phyloP scores from a whole-genome alignment of 2,888 invertebrate genomes.

The Heteropelma amictum region DNA sequence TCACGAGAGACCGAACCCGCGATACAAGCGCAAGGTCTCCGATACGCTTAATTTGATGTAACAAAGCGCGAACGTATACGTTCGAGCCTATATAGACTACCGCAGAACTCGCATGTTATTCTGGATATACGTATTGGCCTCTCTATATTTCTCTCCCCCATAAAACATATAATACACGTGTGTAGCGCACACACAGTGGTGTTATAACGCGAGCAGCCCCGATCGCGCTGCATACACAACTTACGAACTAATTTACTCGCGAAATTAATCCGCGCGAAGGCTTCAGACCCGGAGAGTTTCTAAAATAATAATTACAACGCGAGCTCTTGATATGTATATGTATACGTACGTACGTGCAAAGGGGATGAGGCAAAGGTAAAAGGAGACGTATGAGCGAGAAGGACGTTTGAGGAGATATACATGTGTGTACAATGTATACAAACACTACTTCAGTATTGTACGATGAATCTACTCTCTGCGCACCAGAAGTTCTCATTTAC shows the following conservation, averaged over 20 bases:
- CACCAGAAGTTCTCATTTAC: constrained; percentile 16
- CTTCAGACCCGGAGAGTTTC: constrained; percentile 62
- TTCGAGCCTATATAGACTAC: constrained; percentile 27
- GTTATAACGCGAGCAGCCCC: constrained; percentile 48
- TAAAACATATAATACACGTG: not conserved
- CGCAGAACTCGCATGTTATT: constrained; percentile 19
- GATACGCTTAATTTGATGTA: constrained; percentile 64
- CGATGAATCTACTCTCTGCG: constrained; percentile 8
- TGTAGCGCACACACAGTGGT: not conserved
- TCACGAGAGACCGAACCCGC: constrained; percentile 47
- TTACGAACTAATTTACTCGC: constrained; percentile 67
- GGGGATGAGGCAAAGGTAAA: constrained; percentile 11
- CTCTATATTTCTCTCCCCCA: constrained; percentile 3
- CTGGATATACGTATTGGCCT: constrained; percentile 23
- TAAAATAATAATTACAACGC: constrained; percentile 66
- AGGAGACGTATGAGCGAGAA: constrained; percentile 2
- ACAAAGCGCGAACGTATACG: constrained; percentile 54
- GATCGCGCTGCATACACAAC: constrained; percentile 54
- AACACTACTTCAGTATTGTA: constrained; percentile 27
- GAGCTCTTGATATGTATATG: constrained; percentile 12
- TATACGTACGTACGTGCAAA: not conserved
- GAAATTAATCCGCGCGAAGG: constrained; percentile 66
- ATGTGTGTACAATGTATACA: constrained; percentile 1
- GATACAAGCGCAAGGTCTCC: constrained; percentile 38
- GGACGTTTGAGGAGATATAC: not conserved